phyloP scores from a whole-genome alignment of 2,888 invertebrate species.

The Caenorhabditis sp. region DNA sequence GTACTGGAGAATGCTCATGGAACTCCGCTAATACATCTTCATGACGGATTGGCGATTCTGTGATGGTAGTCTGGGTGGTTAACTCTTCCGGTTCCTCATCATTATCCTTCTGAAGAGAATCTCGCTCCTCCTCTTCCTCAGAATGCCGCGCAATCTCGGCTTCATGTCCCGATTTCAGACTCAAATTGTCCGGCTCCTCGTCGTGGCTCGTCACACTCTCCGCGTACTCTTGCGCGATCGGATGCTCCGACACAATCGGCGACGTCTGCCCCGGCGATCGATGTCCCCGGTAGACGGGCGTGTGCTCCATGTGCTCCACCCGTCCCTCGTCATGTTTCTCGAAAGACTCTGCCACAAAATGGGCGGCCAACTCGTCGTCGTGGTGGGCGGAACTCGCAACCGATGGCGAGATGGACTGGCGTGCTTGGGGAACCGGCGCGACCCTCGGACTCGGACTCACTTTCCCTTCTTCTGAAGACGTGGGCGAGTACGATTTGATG shows the following conservation, averaged over 20 bases:
- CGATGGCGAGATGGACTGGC: constrained; percentile 27
- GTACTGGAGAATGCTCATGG: too few species aligned
- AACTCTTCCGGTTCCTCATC: too few species aligned
- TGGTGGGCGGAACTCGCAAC: constrained; percentile 22
- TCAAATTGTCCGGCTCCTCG: constrained; percentile 48
- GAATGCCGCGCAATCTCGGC: constrained; percentile 28
- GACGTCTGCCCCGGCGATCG: constrained; percentile 38
- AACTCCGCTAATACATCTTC: too few species aligned
- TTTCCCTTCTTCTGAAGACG: constrained; percentile 44
- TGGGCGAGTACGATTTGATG: constrained; percentile 41
- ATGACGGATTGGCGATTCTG: too few species aligned
- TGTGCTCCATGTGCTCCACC: constrained; percentile 38
- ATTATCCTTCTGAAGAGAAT: too few species aligned
- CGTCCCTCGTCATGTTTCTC: constrained; percentile 40
- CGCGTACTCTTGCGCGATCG: constrained; percentile 52
- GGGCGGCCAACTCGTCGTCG: constrained; percentile 52
- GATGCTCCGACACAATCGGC: constrained; percentile 54
- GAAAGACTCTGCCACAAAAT: constrained; percentile 51
- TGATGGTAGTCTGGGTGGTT: too few species aligned
- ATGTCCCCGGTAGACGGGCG: constrained; percentile 47
- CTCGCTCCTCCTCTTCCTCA: constrained; percentile 42
- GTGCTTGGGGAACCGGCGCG: constrained; percentile 27
- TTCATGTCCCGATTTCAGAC: constrained; percentile 43
- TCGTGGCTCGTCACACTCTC: constrained; percentile 51
- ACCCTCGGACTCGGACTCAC: constrained; percentile 34